Percentiles rank a stretch among this genome's conserved stretches.
These are phyloP conservation scores for Musca vetustissima DNA, from an alignment of 1,140 invertebrate genomes.

Conservation along the genomic window DNA sequence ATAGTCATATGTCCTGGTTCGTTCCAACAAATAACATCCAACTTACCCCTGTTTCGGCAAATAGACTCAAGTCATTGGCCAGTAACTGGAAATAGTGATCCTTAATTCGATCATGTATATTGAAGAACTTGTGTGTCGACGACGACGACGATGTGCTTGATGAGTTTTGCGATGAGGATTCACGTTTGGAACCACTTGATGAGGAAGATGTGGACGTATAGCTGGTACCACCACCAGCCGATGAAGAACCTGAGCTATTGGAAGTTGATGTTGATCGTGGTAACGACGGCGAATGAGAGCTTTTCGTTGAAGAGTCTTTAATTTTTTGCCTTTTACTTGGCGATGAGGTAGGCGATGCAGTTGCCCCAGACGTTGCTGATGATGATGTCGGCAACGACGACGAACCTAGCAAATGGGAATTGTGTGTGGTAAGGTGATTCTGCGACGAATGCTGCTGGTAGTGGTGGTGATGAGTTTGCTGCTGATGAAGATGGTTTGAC, in stretches of 20 bases:
- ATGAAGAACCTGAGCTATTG: background rate
- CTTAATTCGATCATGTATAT: conserved; percentile 64
- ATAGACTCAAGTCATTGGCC: conserved; percentile 47
- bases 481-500: conserved; percentile 17
- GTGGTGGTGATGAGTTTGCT: conserved; percentile 31
- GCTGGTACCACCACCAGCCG: background rate
- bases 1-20: no score
- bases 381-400: conserved; percentile 9
- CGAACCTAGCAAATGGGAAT: conserved; percentile 15
- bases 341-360: conserved; percentile 44
- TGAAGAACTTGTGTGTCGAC: conserved; percentile 54
- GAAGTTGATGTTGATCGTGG: conserved; percentile 32
- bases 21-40: background rate
- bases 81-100: conserved; percentile 58
- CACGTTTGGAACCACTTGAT: conserved; percentile 27
- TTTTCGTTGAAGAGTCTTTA: conserved; percentile 35
- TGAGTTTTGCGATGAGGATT: background rate
- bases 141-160: conserved; percentile 13
- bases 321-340: conserved; percentile 51
- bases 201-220: conserved; percentile 32
- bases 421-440: conserved; percentile 19
- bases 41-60: conserved; percentile 51
- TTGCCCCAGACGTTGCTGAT: background rate
- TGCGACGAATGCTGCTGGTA: conserved; percentile 33
- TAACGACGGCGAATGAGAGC: conserved; percentile 40